Percentiles rank a stretch among this genome's conserved stretches.
Evolutionary conservation across 2,888 invertebrate species (phyloP).

Genomic region (Ochropleura leucogaster): DNA sequence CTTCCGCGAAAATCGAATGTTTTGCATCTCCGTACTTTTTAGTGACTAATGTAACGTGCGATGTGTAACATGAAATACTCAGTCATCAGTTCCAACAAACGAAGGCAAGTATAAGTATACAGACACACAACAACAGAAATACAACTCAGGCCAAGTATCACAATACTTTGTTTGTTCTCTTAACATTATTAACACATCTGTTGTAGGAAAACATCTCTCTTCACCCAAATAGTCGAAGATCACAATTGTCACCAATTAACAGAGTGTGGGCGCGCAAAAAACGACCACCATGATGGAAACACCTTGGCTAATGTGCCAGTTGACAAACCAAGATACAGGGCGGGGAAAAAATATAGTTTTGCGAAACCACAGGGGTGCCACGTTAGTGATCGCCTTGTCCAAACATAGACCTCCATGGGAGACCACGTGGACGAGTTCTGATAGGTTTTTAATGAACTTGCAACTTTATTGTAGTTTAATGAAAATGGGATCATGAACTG

Average conservation of each 20-base stretch:
- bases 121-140: conserved; percentile 16
- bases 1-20: neutral
- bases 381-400: conserved; percentile 81
- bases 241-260: conserved; percentile 90
- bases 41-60: conserved; percentile 10
- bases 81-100: conserved; percentile 24
- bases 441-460: conserved; percentile 65
- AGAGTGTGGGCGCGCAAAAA: conserved; percentile 79
- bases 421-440: conserved; percentile 72
- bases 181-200: conserved; percentile 80
- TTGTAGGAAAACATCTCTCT: conserved; percentile 87
- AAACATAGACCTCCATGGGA: conserved; percentile 83
- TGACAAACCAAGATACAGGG: conserved; percentile 84
- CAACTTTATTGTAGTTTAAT: conserved; percentile 53
- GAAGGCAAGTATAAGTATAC: neutral
- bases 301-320: conserved; percentile 89
- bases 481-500: conserved; percentile 44
- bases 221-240: conserved; percentile 83
- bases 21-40: conserved; percentile 14
- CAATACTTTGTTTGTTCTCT: conserved; percentile 42
- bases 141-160: conserved; percentile 24
- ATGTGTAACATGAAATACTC: conserved; percentile 35
- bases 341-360: conserved; percentile 78
- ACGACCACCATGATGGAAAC: conserved; percentile 86
- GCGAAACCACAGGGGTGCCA: conserved; percentile 85